Conservation (phyloP, 2,888 invertebrate species). For the Drosophila parthenogenetica region DNA sequence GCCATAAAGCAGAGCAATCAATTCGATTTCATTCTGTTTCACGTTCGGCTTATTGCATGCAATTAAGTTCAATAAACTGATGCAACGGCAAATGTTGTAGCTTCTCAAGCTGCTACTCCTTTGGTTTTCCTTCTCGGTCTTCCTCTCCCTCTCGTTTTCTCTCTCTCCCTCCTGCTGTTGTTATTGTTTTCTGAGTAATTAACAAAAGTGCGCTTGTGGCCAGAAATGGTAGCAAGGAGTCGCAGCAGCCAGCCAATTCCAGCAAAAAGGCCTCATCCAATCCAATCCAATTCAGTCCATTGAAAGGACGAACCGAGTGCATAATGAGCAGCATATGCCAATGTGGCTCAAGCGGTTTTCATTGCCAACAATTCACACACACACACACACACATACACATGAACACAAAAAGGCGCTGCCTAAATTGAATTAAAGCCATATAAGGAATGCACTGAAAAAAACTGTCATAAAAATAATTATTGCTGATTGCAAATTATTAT, state of each 20-base stretch:
- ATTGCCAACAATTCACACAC: slow-evolving; percentile 16
- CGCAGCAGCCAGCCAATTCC: slow-evolving; percentile 15
- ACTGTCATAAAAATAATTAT: too few relatives aligned
- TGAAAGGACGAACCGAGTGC: slow-evolving; percentile 15
- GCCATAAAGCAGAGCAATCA: slow-evolving; percentile 46
- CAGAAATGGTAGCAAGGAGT: slow-evolving; percentile 25
- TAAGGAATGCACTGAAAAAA: not conserved
- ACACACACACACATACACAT: slow-evolving; percentile 1
- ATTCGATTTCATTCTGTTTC: slow-evolving; percentile 46
- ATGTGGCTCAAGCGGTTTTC: slow-evolving; percentile 35
- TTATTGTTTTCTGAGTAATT: slow-evolving; percentile 72
- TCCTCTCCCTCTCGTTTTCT: not conserved
- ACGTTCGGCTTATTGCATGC: slow-evolving; percentile 76
- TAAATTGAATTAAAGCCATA: slow-evolving; percentile 55
- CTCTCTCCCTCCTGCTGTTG: slow-evolving; percentile 20
- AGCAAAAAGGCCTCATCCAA: not conserved
- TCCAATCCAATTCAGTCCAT: not conserved
- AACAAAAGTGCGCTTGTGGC: slow-evolving; percentile 74
- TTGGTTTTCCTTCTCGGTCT: slow-evolving; percentile 5
- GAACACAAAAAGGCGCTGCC: slow-evolving; percentile 20
- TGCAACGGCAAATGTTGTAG: slow-evolving; percentile 32
- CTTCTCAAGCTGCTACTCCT: not conserved
- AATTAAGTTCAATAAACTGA: slow-evolving; percentile 78
- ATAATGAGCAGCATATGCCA: slow-evolving; percentile 71
- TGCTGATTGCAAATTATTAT: too few relatives aligned